Percentiles rank a stretch among this genome's conserved stretches.
Conservation (phyloP, 2,888 invertebrate genomes). For the Eupithecia tripunctaria region DNA sequence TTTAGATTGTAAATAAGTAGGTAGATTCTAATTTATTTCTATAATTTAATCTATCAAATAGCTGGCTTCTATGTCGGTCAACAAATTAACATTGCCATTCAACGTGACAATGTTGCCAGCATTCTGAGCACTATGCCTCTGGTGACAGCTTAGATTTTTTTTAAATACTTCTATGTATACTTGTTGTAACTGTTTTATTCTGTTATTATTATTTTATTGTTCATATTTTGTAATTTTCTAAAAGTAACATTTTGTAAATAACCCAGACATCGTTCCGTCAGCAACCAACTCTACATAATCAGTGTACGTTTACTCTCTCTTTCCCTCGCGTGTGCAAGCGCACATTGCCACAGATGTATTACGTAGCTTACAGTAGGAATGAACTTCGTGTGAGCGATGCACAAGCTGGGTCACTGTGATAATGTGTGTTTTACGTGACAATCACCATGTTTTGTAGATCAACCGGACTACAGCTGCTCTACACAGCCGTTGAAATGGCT, state of each 20-base stretch:
- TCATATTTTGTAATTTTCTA: no score
- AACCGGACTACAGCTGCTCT: conserved; percentile 8
- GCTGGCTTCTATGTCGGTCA: no score
- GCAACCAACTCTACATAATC: neutral
- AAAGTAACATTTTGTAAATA: neutral
- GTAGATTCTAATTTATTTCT: no score
- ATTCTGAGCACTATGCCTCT: no score
- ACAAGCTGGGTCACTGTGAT: conserved; percentile 37
- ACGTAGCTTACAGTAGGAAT: conserved; percentile 23
- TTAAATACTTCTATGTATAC: no score
- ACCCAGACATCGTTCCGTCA: neutral
- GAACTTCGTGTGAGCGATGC: conserved; percentile 37
- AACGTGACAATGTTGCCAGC: no score
- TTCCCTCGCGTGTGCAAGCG: conserved; percentile 31
- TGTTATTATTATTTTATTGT: no score
- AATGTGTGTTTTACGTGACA: conserved; percentile 32
- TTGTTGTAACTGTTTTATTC: no score
- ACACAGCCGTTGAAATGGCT: neutral
- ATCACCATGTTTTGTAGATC: conserved; percentile 24
- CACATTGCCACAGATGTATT: conserved; percentile 25
- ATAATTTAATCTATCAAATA: no score
- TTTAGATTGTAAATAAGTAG: no score
- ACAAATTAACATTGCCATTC: no score
- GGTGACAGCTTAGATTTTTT: no score
- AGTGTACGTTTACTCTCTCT: conserved; percentile 30